Evolutionary conservation across 2,888 invertebrate genomes (phyloP).

Genomic region (Ellobium chinense): DNA sequence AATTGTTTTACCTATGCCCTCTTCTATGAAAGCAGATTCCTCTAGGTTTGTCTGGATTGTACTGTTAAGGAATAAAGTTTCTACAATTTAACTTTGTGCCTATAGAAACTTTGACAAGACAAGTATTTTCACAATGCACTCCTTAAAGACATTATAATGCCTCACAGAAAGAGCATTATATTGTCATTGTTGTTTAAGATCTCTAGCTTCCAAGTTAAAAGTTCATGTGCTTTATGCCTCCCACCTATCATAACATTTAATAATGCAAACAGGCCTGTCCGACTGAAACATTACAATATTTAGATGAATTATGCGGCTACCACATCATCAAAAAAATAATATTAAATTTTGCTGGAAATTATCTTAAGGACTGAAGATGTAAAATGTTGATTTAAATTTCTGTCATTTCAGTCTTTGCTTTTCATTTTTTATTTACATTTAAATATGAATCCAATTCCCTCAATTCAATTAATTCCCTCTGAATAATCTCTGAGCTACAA

Average conservation of each 20-base stretch:
- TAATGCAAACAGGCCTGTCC: not conserved
- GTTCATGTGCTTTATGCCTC: not conserved
- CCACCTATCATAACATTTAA: not conserved
- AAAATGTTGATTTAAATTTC: not conserved
- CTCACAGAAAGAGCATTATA: too few species aligned
- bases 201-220: too few species aligned
- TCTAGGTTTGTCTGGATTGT: slow-evolving; percentile 10
- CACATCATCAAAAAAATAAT: not conserved
- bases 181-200: too few species aligned
- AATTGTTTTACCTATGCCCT: slow-evolving; percentile 23
- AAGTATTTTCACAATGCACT: too few species aligned
- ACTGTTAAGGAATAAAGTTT: slow-evolving; percentile 1
- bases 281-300: too few species aligned
- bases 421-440: not conserved
- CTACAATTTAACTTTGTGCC: too few species aligned
- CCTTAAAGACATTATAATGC: too few species aligned
- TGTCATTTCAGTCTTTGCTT: not conserved
- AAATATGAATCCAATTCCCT: not conserved
- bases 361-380: too few species aligned
- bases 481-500: too few species aligned
- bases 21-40: slow-evolving; percentile 20
- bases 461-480: too few species aligned
- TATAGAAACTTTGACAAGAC: too few species aligned
- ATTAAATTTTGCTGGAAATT: not conserved
- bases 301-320: not conserved